phyloP scores from a whole-genome alignment of 2,113 vertebrate genomes.

The Arothron firmamentum region DNA sequence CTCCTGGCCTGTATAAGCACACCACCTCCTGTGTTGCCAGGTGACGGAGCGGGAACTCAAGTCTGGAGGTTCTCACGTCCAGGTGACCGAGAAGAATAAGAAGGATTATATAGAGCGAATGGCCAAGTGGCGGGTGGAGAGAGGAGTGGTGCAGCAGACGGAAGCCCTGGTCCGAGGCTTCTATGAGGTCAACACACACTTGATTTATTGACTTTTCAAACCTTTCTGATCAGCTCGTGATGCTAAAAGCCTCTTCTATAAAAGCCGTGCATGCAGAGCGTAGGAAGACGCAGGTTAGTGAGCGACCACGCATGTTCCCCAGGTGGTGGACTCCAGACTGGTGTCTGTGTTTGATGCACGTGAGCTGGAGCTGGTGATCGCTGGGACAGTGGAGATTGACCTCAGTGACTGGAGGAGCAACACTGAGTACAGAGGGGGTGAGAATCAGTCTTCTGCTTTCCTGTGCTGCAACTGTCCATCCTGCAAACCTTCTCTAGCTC shows the following conservation, averaged over 20 bases:
- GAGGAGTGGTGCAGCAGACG: conserved; percentile 91
- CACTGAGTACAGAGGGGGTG: conserved; percentile 96
- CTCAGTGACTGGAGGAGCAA: conserved; percentile 93
- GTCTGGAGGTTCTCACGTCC: conserved; percentile 91
- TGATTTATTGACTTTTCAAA: not conserved
- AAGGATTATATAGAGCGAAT: conserved; percentile 98
- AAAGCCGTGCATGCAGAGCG: too few relatives aligned
- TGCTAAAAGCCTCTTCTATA: not conserved
- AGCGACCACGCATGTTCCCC: not conserved
- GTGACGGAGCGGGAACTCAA: conserved; percentile 96
- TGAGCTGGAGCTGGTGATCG: conserved; percentile 96
- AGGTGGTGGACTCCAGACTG: conserved; percentile 96
- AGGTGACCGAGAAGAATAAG: conserved; percentile 98
- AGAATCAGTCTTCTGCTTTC: too few relatives aligned
- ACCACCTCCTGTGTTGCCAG: conserved; percentile 62
- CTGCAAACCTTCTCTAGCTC: not conserved
- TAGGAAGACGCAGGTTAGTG: too few relatives aligned
- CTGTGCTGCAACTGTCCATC: too few relatives aligned
- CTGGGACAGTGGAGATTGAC: conserved; percentile 96
- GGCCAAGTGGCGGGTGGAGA: conserved; percentile 94
- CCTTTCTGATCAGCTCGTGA: not conserved
- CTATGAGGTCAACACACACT: conserved; percentile 82
- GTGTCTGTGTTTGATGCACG: conserved; percentile 97
- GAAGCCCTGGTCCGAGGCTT: conserved; percentile 94
- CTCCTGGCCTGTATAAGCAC: not conserved